Evolutionary conservation across 2,888 invertebrate genomes (phyloP).

Genomic region (Chymomyza amoena): DNA sequence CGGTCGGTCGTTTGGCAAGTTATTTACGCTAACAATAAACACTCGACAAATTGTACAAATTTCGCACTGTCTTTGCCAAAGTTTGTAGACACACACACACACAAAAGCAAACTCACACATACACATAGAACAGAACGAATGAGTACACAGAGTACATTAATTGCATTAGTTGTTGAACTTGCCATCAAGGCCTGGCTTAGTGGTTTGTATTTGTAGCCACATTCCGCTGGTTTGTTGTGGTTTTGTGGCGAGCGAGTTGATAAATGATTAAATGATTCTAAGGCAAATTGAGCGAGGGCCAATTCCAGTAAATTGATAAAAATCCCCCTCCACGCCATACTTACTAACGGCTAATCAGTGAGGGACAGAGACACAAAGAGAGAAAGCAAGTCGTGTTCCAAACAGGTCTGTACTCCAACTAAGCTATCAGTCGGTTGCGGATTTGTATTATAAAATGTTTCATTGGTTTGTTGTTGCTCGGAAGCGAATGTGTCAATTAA

Average conservation of each 20-base stretch:
- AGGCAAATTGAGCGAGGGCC: neutral
- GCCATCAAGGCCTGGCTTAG: neutral
- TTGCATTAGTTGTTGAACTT: slow-evolving; percentile 7
- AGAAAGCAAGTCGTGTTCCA: neutral
- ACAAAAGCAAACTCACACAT: neutral
- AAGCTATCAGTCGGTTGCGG: neutral
- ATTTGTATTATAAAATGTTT: neutral
- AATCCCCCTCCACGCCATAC: neutral
- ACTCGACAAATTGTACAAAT: neutral
- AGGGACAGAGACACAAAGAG: neutral
- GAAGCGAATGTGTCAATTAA: neutral
- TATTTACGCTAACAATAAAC: neutral
- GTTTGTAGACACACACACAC: neutral
- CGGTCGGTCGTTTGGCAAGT: neutral
- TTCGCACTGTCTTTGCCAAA: neutral
- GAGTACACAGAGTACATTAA: neutral
- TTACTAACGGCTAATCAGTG: neutral
- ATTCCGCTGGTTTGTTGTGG: neutral
- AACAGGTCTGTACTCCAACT: neutral
- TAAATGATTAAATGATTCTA: neutral
- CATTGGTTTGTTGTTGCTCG: neutral
- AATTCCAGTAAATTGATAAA: neutral
- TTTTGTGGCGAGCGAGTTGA: neutral
- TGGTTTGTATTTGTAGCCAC: neutral
- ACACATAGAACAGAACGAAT: neutral